Evolutionary conservation across 2,888 invertebrate species (phyloP).

Genomic region (Taphrorychus bicolor): DNA sequence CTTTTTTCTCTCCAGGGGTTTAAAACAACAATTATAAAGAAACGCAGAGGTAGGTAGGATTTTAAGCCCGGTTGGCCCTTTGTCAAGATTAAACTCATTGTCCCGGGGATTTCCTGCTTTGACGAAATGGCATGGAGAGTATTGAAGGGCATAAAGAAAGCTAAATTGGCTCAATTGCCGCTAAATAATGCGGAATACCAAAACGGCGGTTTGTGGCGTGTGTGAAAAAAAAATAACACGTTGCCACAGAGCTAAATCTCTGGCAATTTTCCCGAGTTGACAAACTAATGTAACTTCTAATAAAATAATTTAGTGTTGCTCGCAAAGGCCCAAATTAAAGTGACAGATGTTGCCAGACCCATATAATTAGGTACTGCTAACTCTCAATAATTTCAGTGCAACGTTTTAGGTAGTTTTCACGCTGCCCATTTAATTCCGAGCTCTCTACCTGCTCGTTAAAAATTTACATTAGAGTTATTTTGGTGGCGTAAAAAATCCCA

Average conservation of each 20-base stretch:
- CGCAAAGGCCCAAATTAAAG: slow-evolving; percentile 23
- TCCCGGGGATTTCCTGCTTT: slow-evolving; percentile 7
- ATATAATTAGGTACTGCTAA: slow-evolving; percentile 25
- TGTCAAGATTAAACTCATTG: background rate
- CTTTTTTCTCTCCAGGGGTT: slow-evolving; percentile 49
- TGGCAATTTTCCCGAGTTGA: slow-evolving; percentile 14
- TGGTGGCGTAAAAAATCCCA: background rate
- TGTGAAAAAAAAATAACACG: slow-evolving; percentile 3
- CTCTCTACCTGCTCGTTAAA: background rate
- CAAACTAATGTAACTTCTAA: slow-evolving; percentile 17
- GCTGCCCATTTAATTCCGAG: slow-evolving; percentile 5
- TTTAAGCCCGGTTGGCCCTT: slow-evolving; percentile 14
- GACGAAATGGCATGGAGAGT: background rate
- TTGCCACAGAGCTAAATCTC: no score
- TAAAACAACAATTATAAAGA: slow-evolving; percentile 53
- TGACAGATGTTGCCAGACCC: slow-evolving; percentile 35
- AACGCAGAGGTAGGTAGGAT: slow-evolving; percentile 49
- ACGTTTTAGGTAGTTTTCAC: slow-evolving; percentile 16
- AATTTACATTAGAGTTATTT: background rate
- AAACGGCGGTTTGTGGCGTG: background rate
- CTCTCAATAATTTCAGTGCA: slow-evolving; percentile 26
- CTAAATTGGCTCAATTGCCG: slow-evolving; percentile 3
- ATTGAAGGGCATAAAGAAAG: slow-evolving; percentile 1
- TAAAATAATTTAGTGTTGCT: slow-evolving; percentile 28
- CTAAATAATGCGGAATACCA: background rate